Conservation (phyloP, 1,140 invertebrate genomes). For the Drosophila sp. region DNA sequence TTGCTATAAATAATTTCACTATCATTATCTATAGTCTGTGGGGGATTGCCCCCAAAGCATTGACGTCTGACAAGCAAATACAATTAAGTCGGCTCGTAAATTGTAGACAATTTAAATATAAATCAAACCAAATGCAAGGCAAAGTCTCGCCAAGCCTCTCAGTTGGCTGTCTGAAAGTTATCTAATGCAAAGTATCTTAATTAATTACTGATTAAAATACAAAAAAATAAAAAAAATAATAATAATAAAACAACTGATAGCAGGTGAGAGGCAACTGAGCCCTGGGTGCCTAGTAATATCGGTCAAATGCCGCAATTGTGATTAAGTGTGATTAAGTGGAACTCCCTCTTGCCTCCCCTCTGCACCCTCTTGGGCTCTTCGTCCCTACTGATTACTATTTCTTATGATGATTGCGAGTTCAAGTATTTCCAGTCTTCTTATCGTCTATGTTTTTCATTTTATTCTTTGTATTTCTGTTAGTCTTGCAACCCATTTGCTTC, state of each 20-base stretch:
- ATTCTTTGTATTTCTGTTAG: conserved; percentile 37
- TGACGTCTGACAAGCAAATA: conserved; percentile 76
- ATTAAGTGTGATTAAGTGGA: conserved; percentile 75
- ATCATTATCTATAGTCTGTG: conserved; percentile 43
- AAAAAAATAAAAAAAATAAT: conserved; percentile 31
- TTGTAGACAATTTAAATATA: conserved; percentile 60
- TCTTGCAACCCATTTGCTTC: conserved; percentile 74
- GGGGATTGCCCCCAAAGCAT: conserved; percentile 44
- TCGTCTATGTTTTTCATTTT: conserved; percentile 28
- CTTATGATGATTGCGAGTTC: conserved; percentile 24
- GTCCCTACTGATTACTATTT: conserved; percentile 13
- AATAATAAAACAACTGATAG: conserved; percentile 48
- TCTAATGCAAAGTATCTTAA: conserved; percentile 79
- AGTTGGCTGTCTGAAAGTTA: conserved; percentile 62
- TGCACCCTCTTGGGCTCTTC: not conserved
- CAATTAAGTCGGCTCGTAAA: conserved; percentile 76
- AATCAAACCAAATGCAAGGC: conserved; percentile 31
- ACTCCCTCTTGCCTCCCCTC: conserved; percentile 8
- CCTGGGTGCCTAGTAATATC: conserved; percentile 64
- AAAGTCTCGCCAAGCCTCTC: conserved; percentile 20
- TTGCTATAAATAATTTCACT: conserved; percentile 56
- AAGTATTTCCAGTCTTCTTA: conserved; percentile 59
- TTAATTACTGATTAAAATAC: conserved; percentile 72
- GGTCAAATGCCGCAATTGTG: conserved; percentile 80
- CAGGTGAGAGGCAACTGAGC: conserved; percentile 52